Base-by-base conservation (phyloP, 2,797 vertebrate genomes). In the Hemibagrus guttatus region DNA sequence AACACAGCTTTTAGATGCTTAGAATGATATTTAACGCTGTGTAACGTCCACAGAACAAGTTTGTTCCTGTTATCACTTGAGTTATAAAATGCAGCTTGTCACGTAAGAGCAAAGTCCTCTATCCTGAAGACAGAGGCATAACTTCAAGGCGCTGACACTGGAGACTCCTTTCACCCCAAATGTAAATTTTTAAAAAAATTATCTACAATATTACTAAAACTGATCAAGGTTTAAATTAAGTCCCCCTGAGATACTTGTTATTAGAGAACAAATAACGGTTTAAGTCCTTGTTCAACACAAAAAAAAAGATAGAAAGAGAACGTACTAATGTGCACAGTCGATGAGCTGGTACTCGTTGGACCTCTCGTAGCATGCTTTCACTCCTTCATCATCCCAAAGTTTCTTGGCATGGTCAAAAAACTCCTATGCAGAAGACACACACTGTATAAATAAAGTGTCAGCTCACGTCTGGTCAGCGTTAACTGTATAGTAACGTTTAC, bases 381-480 rank as follows among this genome's bases (percentile, higher is more conserved):
- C 98, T 8, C 98, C 98, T 93, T 99, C 98, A n/a, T 99, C 98
- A 59, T 99, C 97, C 98, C 98, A 99, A 87, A 99, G 97, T 92
- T 97, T 98, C 96, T 99, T 98, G 89, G 97, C 98, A 0, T 99
- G 98, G 92, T 99, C 98, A 88, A 99, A 99, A 96, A 99, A 99
- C 93, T 99, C 98, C 98, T 99, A 93, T 84, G 79, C 79, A 81
- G 54, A 86, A 84, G 66, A 74, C 31, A 80, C 31, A 46, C 2
- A 17, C 4, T 42, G 28, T 68, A 66, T 85, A 85, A 68, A 85
- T 79, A 68, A 79, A 39, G 2, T 21, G 66, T 84, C 82, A 17
- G 21, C 21, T 56, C 66, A 59, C 2, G 66, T n/a, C 82, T 71
- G 82, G 82, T 59, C 68, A 84, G 52, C 23, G 69, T 84, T 68